phyloP scores from a whole-genome alignment of 2,888 invertebrate genomes.

The Stramonita haemastoma region DNA sequence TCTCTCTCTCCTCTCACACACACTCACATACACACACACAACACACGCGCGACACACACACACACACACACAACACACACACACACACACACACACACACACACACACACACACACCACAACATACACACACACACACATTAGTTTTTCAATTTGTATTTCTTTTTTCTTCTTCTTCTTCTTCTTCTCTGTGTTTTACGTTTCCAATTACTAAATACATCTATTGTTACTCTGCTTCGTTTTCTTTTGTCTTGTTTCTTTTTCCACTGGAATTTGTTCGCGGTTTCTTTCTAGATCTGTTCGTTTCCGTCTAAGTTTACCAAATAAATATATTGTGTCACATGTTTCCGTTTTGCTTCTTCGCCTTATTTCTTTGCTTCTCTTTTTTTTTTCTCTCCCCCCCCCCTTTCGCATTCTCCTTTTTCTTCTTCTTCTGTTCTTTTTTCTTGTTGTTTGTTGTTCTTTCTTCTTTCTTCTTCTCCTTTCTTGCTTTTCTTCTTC shows the following conservation, averaged over 20 bases:
- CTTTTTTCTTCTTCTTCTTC: no score
- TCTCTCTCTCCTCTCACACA: background rate
- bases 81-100: background rate
- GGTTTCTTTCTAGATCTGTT: background rate
- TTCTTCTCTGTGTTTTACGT: no score
- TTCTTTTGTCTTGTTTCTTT: background rate
- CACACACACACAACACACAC: background rate
- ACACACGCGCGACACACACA: no score
- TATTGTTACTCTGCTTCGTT: no score
- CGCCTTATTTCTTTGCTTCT: background rate
- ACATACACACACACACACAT: no score
- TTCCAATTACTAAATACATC: no score
- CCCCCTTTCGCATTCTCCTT: background rate
- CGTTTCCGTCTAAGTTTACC: background rate
- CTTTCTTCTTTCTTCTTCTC: slow-evolving; percentile 16
- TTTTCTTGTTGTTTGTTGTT: no score
- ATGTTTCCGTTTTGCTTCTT: background rate
- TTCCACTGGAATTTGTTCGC: background rate
- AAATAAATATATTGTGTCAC: no score
- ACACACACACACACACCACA: background rate
- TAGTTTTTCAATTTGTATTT: no score
- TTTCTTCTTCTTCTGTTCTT: slow-evolving; percentile 3
- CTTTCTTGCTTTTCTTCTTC: background rate
- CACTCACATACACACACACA: background rate
- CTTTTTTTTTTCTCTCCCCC: background rate